Conservation (phyloP, 1,140 invertebrate species). For the Drosophila carrolli region DNA sequence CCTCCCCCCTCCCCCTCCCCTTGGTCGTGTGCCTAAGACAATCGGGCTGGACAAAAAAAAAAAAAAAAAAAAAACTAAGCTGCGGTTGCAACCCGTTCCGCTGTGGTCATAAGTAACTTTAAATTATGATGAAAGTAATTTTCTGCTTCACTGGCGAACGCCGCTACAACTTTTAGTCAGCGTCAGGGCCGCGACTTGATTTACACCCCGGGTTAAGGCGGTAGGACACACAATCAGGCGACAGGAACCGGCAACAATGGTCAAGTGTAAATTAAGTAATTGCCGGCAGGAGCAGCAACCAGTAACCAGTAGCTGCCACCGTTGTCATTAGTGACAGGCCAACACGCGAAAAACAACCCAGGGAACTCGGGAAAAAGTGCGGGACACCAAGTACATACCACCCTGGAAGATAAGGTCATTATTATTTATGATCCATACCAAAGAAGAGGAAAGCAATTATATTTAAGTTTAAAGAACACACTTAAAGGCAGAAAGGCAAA, state of each 20-base stretch:
- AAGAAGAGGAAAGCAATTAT: not conserved
- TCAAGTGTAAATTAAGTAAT: slow-evolving; percentile 81
- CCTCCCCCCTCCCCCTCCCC: not conserved
- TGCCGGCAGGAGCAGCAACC: slow-evolving; percentile 45
- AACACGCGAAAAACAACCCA: slow-evolving; percentile 2
- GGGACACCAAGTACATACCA: not conserved
- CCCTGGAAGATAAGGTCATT: not conserved
- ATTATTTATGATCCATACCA: not conserved
- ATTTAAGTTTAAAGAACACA: too few relatives aligned
- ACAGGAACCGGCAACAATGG: slow-evolving; percentile 34
- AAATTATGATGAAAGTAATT: slow-evolving; percentile 84
- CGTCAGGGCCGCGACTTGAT: slow-evolving; percentile 15
- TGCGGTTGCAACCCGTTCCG: slow-evolving; percentile 31
- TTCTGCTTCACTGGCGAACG: slow-evolving; percentile 81
- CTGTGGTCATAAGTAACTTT: slow-evolving; percentile 80
- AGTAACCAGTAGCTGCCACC: slow-evolving; percentile 63
- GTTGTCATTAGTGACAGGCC: slow-evolving; percentile 71
- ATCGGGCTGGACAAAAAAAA: not conserved
- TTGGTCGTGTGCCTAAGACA: slow-evolving; percentile 51
- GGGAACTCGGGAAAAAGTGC: not conserved
- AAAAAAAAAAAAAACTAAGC: not conserved
- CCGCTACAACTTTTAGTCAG: slow-evolving; percentile 37
- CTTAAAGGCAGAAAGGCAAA: too few relatives aligned
- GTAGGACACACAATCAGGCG: not conserved
- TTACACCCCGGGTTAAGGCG: slow-evolving; percentile 9